Conservation (phyloP, 1,140 invertebrate species). For the Papilio glaucus region DNA sequence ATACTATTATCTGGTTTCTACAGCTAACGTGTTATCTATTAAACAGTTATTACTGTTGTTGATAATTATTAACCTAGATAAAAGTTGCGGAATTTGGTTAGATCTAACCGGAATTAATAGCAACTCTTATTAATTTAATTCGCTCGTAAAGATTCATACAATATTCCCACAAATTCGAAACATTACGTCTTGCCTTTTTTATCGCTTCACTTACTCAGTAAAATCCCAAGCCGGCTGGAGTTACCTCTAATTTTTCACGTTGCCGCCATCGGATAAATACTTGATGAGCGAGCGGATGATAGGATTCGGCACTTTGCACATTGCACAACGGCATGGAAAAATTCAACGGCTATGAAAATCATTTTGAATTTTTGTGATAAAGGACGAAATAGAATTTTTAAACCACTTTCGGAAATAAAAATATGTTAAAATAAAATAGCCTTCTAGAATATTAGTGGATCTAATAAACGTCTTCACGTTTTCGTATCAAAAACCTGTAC, state of each 20-base stretch:
- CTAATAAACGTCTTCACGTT: too few species aligned
- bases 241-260: conserved; percentile 34
- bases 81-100: too few species aligned
- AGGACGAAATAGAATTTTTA: background rate
- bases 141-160: background rate
- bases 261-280: conserved; percentile 30
- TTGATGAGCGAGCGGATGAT: conserved; percentile 32
- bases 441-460: too few species aligned
- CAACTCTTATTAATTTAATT: conserved; percentile 13
- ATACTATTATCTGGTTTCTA: too few species aligned
- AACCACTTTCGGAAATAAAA: background rate
- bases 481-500: too few species aligned
- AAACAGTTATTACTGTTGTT: too few species aligned
- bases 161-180: background rate
- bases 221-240: conserved; percentile 27
- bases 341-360: conserved; percentile 28
- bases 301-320: conserved; percentile 36
- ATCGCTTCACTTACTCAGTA: conserved; percentile 25
- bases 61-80: too few species aligned
- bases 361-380: conserved; percentile 23
- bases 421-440: background rate
- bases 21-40: too few species aligned
- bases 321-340: conserved; percentile 33
- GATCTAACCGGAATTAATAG: too few species aligned
- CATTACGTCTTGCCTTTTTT: conserved; percentile 1